Evolutionary conservation across 2,888 invertebrate species (phyloP).

Genomic region (Thumatha senex): DNA sequence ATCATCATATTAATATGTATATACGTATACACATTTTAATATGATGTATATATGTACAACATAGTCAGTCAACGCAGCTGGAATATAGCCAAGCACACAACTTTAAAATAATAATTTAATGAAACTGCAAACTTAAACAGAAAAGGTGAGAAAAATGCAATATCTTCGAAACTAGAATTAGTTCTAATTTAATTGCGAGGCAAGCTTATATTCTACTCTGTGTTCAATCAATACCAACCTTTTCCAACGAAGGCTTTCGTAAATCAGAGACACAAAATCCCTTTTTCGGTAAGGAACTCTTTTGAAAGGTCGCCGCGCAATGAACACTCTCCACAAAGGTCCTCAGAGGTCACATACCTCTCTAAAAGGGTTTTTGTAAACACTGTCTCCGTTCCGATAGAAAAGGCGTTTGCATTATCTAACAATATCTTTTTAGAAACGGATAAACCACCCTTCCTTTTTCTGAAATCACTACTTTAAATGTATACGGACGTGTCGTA

Average conservation of each 20-base stretch:
- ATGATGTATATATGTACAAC: conserved; percentile 1
- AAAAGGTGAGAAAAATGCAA: conserved; percentile 8
- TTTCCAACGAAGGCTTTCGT: conserved; percentile 17
- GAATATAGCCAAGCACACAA: conserved; percentile 22
- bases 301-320: conserved; percentile 41
- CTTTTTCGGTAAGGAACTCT: conserved; percentile 24
- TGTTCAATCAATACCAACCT: conserved; percentile 10
- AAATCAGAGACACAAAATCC: conserved; percentile 31
- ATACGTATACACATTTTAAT: no score
- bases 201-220: conserved; percentile 1
- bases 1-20: conserved; percentile 9
- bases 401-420: conserved; percentile 56
- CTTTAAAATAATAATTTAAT: conserved; percentile 24
- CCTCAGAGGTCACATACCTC: conserved; percentile 43
- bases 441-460: conserved; percentile 43
- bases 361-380: conserved; percentile 49
- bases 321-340: conserved; percentile 51
- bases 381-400: conserved; percentile 53
- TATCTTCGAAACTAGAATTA: conserved; percentile 2
- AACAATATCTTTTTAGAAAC: conserved; percentile 46
- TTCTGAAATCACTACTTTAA: conserved; percentile 44
- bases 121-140: conserved; percentile 22
- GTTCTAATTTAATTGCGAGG: conserved; percentile 1
- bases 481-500: conserved; percentile 39
- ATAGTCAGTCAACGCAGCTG: conserved; percentile 16